Evolutionary conservation across 2,888 invertebrate genomes (phyloP).

Genomic region (Beris morrisii): DNA sequence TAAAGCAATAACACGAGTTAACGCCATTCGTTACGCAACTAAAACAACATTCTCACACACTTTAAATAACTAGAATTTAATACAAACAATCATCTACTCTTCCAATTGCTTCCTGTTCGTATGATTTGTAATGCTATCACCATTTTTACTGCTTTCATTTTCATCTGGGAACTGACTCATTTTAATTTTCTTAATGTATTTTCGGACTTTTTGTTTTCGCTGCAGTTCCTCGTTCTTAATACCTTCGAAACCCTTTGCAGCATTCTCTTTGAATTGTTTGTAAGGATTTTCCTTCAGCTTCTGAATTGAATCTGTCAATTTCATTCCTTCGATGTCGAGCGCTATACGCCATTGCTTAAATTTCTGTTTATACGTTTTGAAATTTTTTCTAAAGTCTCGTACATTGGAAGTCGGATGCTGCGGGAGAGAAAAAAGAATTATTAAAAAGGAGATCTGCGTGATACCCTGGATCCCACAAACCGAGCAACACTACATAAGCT

Average conservation of each 20-base stretch:
- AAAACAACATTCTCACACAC: no score
- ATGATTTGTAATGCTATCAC: no score
- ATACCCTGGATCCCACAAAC: no score
- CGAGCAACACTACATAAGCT: neutral
- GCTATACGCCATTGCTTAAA: slow-evolving; percentile 58
- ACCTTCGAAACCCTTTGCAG: slow-evolving; percentile 49
- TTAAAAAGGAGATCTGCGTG: neutral
- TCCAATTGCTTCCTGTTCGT: no score
- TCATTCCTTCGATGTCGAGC: slow-evolving; percentile 54
- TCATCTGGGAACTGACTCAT: slow-evolving; percentile 40
- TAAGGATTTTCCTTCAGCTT: slow-evolving; percentile 64
- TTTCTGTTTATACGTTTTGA: slow-evolving; percentile 57
- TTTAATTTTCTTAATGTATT: slow-evolving; percentile 55
- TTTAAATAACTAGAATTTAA: no score
- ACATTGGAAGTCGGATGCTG: slow-evolving; percentile 54
- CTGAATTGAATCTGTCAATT: slow-evolving; percentile 52
- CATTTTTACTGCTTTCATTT: no score
- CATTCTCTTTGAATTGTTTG: slow-evolving; percentile 61
- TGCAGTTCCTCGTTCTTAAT: slow-evolving; percentile 47
- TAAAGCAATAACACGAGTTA: no score
- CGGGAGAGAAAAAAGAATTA: slow-evolving; percentile 33
- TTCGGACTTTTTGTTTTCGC: slow-evolving; percentile 48
- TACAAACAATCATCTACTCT: no score
- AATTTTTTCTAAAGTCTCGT: slow-evolving; percentile 51
- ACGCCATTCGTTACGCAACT: no score